Base-by-base conservation (phyloP, 2,888 invertebrate genomes). In the Caenorhabditis sinica region DNA sequence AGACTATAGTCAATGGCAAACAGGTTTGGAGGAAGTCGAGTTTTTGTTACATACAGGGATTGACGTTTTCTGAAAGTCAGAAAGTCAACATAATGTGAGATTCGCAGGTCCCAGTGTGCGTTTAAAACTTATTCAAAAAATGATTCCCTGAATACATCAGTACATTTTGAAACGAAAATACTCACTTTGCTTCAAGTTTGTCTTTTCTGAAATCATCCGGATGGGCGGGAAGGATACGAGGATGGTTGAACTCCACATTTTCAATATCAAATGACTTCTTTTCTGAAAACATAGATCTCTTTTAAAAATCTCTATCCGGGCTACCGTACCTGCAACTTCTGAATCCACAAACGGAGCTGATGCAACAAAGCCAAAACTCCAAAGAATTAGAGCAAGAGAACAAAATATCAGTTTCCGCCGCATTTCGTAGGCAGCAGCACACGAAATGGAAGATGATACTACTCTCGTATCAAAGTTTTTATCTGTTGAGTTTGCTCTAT, bases 1-100 rank as follows among this genome's bases (percentile, higher is more conserved):
- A 89, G 69, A 71, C 77, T 79, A 72, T 89, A 89, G 68, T 82
- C 68, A 25, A 80, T 33, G 15, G 86, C 87, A 17, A 60, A 20
- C 25, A 88, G 36, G 45, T 80, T 85, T 13, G 60, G 36, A 4
- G 88, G 88, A 11, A 89, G 76, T 17, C 86, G 81, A 53, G 68
- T 51, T 58, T 80, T 83, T 28, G 83, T 80, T 9, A 83, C 71
- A 43, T 83, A 83, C 13, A 51, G n/a, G 3, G 63, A 43, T 51
- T 81, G 68, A 1, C 68, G 45, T 20, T 58, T 51, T 63, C 83
- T 83, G 75, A 53, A 82, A 74, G 43, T 40, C 13, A 13, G 40
- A 40, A 33, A n/a, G n/a, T n/a, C n/a, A n/a, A n/a, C n/a, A n/a
- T n/a, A n/a, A n/a, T n/a, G n/a, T n/a, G n/a, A n/a, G n/a, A n/a